These are phyloP conservation scores for Geococcyx californianus DNA, from an alignment of 2,113 vertebrate genomes.

Conservation along the genomic window DNA sequence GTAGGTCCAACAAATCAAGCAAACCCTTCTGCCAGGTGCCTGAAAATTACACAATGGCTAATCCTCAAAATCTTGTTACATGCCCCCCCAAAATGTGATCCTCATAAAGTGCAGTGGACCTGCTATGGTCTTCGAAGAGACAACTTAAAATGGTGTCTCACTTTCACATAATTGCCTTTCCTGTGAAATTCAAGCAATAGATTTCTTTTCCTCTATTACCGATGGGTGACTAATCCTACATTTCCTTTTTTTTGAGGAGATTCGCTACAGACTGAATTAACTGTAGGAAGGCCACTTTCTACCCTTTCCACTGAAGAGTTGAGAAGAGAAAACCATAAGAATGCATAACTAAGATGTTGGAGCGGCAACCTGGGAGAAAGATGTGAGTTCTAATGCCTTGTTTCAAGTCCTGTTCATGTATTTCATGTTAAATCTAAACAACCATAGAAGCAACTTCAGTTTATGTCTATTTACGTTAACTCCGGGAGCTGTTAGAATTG, in stretches of 20 bases:
- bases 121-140: neutral
- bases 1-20: neutral
- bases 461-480: slow-evolving; percentile 66
- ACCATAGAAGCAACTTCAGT: slow-evolving; percentile 48
- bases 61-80: neutral
- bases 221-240: neutral
- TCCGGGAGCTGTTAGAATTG: slow-evolving; percentile 65
- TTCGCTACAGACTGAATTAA: neutral
- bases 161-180: neutral
- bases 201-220: neutral
- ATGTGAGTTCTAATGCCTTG: neutral
- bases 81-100: neutral
- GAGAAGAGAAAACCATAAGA: neutral
- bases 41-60: neutral
- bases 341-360: neutral
- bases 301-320: neutral
- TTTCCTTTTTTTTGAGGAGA: neutral
- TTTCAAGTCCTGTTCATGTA: neutral
- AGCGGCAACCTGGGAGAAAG: neutral
- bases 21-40: neutral
- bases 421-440: neutral
- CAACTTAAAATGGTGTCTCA: neutral
- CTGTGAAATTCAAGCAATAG: neutral
- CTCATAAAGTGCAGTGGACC: neutral
- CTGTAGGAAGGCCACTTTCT: neutral